Conservation (phyloP, 2,888 invertebrate species). For the Marronus borbonicus region DNA sequence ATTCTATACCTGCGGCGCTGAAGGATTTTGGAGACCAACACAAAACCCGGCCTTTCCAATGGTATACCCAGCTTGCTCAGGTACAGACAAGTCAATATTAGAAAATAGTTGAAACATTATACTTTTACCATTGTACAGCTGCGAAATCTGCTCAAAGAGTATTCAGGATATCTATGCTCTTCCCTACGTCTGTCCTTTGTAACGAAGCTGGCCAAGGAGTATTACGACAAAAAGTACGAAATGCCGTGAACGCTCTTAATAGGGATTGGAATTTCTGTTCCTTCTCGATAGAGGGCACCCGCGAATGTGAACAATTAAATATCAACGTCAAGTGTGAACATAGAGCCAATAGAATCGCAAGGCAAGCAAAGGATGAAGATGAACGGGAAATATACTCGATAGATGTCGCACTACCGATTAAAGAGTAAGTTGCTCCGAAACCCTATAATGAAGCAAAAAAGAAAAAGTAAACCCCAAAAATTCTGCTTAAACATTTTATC, state of each 20-base stretch:
- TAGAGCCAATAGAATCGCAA: conserved; percentile 77
- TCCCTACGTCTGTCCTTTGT: conserved; percentile 97
- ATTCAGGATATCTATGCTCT: conserved; percentile 93
- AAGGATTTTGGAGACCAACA: conserved; percentile 97
- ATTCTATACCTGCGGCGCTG: conserved; percentile 98
- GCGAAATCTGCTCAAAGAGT: conserved; percentile 94
- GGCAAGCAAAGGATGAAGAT: conserved; percentile 75
- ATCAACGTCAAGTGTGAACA: conserved; percentile 95
- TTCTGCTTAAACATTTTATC: conserved; percentile 14
- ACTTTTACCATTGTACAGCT: conserved; percentile 71
- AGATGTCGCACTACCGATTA: conserved; percentile 86
- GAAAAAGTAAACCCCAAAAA: neutral
- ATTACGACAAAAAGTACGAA: conserved; percentile 88
- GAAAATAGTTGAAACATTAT: conserved; percentile 5
- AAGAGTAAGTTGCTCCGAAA: conserved; percentile 80
- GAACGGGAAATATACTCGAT: conserved; percentile 88
- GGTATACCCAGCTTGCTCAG: conserved; percentile 93
- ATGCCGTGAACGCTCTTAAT: conserved; percentile 91
- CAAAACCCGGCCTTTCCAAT: conserved; percentile 84
- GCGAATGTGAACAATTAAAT: conserved; percentile 91
- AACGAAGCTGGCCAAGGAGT: conserved; percentile 96
- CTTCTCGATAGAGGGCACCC: conserved; percentile 88
- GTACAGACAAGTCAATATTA: conserved; percentile 69
- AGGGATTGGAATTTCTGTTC: conserved; percentile 98
- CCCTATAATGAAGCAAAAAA: neutral